Percentiles rank a stretch among this genome's conserved stretches.
Evolutionary conservation across 2,797 vertebrate species (phyloP).

Genomic region (Kryptolebias ocellatus): DNA sequence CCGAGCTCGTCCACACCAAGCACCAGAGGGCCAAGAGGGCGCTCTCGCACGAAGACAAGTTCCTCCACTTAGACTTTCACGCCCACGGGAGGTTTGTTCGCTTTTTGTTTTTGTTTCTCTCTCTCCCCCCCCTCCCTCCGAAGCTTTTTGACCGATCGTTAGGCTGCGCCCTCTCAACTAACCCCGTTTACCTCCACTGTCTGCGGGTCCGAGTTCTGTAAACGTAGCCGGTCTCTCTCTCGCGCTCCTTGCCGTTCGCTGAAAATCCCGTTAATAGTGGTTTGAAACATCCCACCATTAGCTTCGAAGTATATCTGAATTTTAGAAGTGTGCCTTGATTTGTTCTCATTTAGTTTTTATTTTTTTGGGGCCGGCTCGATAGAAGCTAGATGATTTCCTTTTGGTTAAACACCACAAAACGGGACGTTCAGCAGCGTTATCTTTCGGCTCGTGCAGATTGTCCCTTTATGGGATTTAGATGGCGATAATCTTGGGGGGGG

Average conservation of each 20-base stretch:
- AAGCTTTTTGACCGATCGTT: neutral
- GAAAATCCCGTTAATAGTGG: neutral
- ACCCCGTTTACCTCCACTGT: constrained; percentile 2
- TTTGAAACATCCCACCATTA: neutral
- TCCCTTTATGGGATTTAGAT: neutral
- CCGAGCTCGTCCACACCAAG: constrained; percentile 90
- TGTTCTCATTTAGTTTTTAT: neutral
- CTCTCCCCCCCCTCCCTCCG: too few relatives aligned
- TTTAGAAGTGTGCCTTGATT: constrained; percentile 1
- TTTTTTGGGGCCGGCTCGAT: neutral
- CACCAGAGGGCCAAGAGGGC: constrained; percentile 97
- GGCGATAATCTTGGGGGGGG: neutral
- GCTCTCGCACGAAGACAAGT: constrained; percentile 88
- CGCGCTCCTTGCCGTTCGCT: constrained; percentile 17
- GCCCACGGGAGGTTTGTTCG: constrained; percentile 93
- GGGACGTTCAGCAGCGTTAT: neutral
- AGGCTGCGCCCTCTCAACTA: constrained; percentile 1
- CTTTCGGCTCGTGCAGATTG: neutral
- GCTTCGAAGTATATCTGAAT: neutral
- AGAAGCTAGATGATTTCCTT: neutral
- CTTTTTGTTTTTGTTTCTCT: constrained; percentile 1
- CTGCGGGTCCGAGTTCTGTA: constrained; percentile 15
- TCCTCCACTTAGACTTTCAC: constrained; percentile 94
- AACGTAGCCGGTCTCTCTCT: constrained; percentile 8
- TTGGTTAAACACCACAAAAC: neutral